A percentile compares a stretch with the other conserved stretches of the same genome.
These are phyloP conservation scores for Cerastoderma edule DNA, from an alignment of 2,888 invertebrate species.

Conservation along the genomic window DNA sequence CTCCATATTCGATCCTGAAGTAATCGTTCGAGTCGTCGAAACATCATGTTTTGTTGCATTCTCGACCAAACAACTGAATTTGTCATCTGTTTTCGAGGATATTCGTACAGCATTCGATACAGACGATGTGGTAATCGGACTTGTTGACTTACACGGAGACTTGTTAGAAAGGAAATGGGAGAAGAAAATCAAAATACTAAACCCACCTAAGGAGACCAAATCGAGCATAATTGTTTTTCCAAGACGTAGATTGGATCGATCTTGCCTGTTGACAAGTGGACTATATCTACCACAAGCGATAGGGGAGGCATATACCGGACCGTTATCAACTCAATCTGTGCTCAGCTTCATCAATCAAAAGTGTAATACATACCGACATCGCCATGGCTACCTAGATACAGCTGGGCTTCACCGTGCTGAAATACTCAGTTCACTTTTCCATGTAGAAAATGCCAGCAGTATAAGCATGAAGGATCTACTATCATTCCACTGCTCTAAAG, in stretches of 20 bases:
- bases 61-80: background rate
- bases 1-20: conserved; percentile 24
- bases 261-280: conserved; percentile 64
- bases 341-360: conserved; percentile 72
- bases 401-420: conserved; percentile 73
- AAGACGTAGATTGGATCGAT: conserved; percentile 60
- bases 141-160: conserved; percentile 34
- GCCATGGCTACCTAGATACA: conserved; percentile 63
- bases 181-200: conserved; percentile 30
- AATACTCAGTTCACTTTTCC: conserved; percentile 72
- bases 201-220: background rate
- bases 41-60: conserved; percentile 53
- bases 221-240: conserved; percentile 56
- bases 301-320: conserved; percentile 51
- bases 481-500: conserved; percentile 6
- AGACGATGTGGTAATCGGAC: conserved; percentile 54
- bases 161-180: conserved; percentile 61
- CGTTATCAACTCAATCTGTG: conserved; percentile 39
- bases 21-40: conserved; percentile 38
- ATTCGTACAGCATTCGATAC: conserved; percentile 60
- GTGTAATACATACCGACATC: conserved; percentile 70
- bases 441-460: conserved; percentile 60
- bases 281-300: conserved; percentile 2
- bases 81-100: conserved; percentile 38
- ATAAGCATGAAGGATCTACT: conserved; percentile 51